Base-by-base conservation (phyloP, 2,113 vertebrate species). In the Odontesthes bonariensis region DNA sequence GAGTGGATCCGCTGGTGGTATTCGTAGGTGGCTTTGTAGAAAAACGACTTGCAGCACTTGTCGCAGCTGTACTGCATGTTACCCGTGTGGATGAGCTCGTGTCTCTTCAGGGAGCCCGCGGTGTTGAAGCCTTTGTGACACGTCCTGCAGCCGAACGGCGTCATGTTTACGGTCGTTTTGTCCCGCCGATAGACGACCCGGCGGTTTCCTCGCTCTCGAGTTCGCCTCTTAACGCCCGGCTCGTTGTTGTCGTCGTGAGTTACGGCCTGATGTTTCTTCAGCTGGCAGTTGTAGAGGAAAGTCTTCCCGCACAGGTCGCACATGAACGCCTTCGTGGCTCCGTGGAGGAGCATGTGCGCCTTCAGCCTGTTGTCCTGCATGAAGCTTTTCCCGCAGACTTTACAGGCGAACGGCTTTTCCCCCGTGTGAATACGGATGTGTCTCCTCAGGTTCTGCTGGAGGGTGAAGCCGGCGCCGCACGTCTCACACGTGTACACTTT, bases 301-400 rank as follows among this genome's bases (percentile, higher is more conserved):
- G 92, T 92, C 67, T 91, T 94, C 0, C 93, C 93, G 0, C 93
- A 94, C 14, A 91, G 69, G 60, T 94, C 92, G 6, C 93, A 94
- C 93, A 94, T 94, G 81, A 92, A 94, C 0, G 91, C 67, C 79
- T 93, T 94, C 0, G 81, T 70, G 1, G 88, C 90, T 0, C 91
- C 92, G 5, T 94, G 93, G 3, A 90, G 69, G 1, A 91, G 87
- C 93, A 94, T 94, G 90, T 94, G 93, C 0, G 65, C 77, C 23
- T 93, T 93, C 53, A 94, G 85, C 65, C 86, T 88, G 70, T 86
- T 87, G 74, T 85, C 88, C 79, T 94, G 92, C 14, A 76, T 72
- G 77, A 93, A 94, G 6, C 76, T 65, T 70, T 88, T 85, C 16
- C 89, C 89, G 5, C 93, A 94, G 27, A 91, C 77, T 52, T 84